Evolutionary conservation across 2,797 vertebrate species (phyloP).

Genomic region (Hyperoplus lanceolatus): DNA sequence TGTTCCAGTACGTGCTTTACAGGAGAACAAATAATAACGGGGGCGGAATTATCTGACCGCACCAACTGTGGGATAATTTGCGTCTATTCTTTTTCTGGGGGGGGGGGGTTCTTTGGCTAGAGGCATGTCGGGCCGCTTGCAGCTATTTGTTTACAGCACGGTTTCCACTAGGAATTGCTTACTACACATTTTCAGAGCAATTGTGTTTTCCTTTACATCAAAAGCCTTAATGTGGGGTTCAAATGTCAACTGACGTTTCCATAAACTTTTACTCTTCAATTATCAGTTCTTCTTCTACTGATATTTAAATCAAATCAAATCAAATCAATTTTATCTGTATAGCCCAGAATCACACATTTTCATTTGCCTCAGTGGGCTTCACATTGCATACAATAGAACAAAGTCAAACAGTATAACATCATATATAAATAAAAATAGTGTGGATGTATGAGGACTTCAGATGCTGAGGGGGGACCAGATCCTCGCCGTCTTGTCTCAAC

Average conservation of each 20-base stretch:
- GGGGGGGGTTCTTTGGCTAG: constrained; percentile 31
- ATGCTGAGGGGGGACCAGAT: too few species aligned
- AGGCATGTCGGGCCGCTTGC: constrained; percentile 49
- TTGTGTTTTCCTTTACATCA: constrained; percentile 7
- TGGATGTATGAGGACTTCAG: too few species aligned
- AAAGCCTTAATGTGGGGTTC: constrained; percentile 7
- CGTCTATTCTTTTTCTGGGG: constrained; percentile 42
- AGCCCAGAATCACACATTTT: too few species aligned
- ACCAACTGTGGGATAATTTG: constrained; percentile 60
- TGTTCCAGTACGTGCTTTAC: constrained; percentile 64
- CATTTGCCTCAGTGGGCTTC: too few species aligned
- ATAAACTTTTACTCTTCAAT: background rate
- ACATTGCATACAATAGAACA: too few species aligned
- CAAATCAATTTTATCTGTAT: too few species aligned
- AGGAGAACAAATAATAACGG: constrained; percentile 65
- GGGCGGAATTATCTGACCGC: constrained; percentile 60
- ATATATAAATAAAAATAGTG: too few species aligned
- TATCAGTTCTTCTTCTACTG: background rate
- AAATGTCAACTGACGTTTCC: background rate
- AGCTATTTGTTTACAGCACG: constrained; percentile 54
- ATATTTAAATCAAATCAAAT: background rate
- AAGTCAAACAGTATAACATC: too few species aligned
- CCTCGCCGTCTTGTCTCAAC: too few species aligned
- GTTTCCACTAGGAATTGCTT: constrained; percentile 20
- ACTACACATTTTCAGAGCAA: constrained; percentile 20